These are phyloP conservation scores for Acanthurus tractus DNA, from an alignment of 2,797 vertebrate genomes.

Conservation along the genomic window DNA sequence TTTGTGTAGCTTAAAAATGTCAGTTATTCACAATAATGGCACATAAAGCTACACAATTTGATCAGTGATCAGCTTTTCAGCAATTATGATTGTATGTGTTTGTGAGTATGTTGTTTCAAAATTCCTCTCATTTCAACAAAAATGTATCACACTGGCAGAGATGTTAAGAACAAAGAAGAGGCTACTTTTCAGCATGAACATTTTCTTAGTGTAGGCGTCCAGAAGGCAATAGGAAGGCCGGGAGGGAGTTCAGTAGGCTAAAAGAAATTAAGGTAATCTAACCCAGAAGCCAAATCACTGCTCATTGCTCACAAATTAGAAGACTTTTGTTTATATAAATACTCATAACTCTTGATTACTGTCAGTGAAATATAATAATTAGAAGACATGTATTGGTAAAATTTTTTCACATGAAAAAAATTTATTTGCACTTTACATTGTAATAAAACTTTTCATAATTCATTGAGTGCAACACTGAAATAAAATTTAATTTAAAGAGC, in stretches of 20 bases:
- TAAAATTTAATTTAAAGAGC: not conserved
- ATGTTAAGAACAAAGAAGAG: not conserved
- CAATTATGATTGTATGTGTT: not conserved
- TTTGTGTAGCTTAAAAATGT: constrained; percentile 7
- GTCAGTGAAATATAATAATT: no score
- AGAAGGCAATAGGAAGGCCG: constrained; percentile 24
- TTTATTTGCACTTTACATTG: not conserved
- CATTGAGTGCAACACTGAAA: not conserved
- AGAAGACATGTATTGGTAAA: not conserved
- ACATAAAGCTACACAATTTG: not conserved
- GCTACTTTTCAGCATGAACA: not conserved
- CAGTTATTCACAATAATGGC: not conserved
- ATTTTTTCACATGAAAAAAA: not conserved
- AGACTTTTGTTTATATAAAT: not conserved
- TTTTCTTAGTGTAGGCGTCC: not conserved
- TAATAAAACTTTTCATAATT: not conserved
- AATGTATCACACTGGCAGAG: not conserved
- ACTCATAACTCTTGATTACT: not conserved
- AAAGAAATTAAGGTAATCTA: not conserved
- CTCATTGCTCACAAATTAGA: no score
- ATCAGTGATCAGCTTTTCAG: not conserved
- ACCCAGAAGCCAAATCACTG: not conserved
- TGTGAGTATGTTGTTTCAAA: not conserved
- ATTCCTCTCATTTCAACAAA: not conserved
- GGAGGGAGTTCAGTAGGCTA: not conserved